These are phyloP conservation scores for Menidia menidia DNA, from an alignment of 2,797 vertebrate species.

Conservation along the genomic window DNA sequence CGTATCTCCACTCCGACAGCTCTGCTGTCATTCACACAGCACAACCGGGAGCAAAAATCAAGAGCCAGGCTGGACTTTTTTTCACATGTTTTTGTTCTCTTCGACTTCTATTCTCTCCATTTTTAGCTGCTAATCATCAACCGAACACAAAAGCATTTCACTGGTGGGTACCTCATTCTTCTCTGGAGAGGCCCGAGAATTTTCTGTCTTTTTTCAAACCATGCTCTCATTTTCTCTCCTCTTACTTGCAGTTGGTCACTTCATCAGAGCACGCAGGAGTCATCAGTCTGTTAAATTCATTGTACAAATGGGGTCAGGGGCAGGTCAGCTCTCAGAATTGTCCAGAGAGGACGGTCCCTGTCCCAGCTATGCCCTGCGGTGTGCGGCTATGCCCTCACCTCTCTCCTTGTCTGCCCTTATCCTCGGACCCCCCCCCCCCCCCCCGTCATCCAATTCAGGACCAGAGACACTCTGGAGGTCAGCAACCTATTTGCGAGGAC, in stretches of 20 bases:
- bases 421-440: slow-evolving; percentile 17
- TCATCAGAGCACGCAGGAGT: slow-evolving; percentile 67
- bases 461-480: slow-evolving; percentile 75
- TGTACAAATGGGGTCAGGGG: slow-evolving; percentile 70
- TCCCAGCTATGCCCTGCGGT: slow-evolving; percentile 54
- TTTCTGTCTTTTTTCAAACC: not conserved
- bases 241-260: slow-evolving; percentile 61
- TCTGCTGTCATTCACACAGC: slow-evolving; percentile 70
- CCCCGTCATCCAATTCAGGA: slow-evolving; percentile 21
- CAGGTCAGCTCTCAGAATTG: slow-evolving; percentile 70
- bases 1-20: slow-evolving; percentile 60
- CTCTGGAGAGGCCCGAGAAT: slow-evolving; percentile 59
- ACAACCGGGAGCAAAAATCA: slow-evolving; percentile 54
- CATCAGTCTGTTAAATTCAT: slow-evolving; percentile 68
- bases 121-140: slow-evolving; percentile 46
- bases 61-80: slow-evolving; percentile 43
- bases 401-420: slow-evolving; percentile 45
- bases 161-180: slow-evolving; percentile 63
- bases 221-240: slow-evolving; percentile 12
- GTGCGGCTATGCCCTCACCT: slow-evolving; percentile 43
- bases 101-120: slow-evolving; percentile 26
- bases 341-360: slow-evolving; percentile 60
- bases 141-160: slow-evolving; percentile 56
- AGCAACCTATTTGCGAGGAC: slow-evolving; percentile 76
- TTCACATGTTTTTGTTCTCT: too few relatives aligned